Percentiles rank a stretch among this genome's conserved stretches.
phyloP scores from a whole-genome alignment of 1,140 invertebrate species.

The Cherax destructor region DNA sequence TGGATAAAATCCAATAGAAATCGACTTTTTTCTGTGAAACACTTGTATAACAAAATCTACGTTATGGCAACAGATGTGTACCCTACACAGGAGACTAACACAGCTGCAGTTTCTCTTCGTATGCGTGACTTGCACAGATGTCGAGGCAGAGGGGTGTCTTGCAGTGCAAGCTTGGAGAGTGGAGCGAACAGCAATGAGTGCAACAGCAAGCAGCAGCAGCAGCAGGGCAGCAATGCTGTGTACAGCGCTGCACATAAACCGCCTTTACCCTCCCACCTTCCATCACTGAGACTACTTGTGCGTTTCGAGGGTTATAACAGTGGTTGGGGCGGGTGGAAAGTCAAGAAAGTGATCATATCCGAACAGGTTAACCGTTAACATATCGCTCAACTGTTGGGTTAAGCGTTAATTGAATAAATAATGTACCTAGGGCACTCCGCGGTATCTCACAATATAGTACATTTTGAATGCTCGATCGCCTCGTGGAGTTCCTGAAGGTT shows the following conservation, averaged over 20 bases:
- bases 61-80: no score
- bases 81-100: neutral
- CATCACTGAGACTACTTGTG: conserved; percentile 56
- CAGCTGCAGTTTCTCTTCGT: neutral
- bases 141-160: neutral
- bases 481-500: conserved; percentile 61
- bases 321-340: conserved; percentile 17
- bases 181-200: neutral
- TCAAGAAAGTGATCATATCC: neutral
- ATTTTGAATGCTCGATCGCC: conserved; percentile 63
- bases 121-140: neutral
- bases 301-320: conserved; percentile 40
- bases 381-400: conserved; percentile 20
- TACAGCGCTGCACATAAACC: neutral
- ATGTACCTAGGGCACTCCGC: conserved; percentile 34
- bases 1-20: conserved; percentile 17
- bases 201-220: no score
- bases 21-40: neutral
- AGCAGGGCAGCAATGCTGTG: neutral
- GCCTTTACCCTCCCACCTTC: neutral
- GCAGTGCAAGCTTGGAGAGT: neutral
- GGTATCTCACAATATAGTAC: conserved; percentile 62
- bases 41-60: neutral
- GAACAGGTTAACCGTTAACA: conserved; percentile 1
- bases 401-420: conserved; percentile 4